phyloP scores from a whole-genome alignment of 2,888 invertebrate genomes.

The Oithona nana region DNA sequence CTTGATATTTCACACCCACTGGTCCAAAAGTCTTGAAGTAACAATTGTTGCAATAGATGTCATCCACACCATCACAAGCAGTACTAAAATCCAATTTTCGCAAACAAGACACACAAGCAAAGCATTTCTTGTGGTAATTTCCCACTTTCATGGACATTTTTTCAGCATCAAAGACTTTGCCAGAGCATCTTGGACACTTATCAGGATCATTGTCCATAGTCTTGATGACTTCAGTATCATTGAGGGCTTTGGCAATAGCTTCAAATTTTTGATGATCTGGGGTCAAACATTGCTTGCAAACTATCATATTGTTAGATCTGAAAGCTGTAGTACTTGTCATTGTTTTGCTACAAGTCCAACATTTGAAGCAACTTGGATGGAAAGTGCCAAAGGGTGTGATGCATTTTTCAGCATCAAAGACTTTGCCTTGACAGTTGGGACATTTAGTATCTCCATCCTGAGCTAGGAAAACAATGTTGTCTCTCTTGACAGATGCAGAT shows the following conservation, averaged over 20 bases:
- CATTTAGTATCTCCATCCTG: not conserved
- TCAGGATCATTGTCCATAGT: not conserved
- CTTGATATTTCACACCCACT: not conserved
- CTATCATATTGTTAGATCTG: not conserved
- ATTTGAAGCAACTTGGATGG: not conserved
- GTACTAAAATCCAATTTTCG: not conserved
- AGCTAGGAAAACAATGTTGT: not conserved
- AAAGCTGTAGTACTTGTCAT: not conserved
- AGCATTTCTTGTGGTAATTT: not conserved
- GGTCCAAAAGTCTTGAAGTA: not conserved
- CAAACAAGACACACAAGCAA: not conserved
- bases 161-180: constrained; percentile 1
- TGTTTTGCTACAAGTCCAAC: not conserved
- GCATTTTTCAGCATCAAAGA: constrained; percentile 2
- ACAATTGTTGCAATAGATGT: not conserved
- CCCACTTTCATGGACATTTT: not conserved
- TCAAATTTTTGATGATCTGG: not conserved
- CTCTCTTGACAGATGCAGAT: not conserved
- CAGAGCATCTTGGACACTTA: constrained; percentile 1
- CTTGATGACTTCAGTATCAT: not conserved
- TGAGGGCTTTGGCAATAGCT: not conserved
- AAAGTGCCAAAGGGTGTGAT: not conserved
- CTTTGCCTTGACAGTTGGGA: constrained; percentile 2
- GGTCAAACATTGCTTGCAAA: not conserved
- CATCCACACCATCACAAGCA: not conserved